Evolutionary conservation across 2,113 vertebrate species (phyloP).

Genomic region (Ornithorhynchus anatinus): DNA sequence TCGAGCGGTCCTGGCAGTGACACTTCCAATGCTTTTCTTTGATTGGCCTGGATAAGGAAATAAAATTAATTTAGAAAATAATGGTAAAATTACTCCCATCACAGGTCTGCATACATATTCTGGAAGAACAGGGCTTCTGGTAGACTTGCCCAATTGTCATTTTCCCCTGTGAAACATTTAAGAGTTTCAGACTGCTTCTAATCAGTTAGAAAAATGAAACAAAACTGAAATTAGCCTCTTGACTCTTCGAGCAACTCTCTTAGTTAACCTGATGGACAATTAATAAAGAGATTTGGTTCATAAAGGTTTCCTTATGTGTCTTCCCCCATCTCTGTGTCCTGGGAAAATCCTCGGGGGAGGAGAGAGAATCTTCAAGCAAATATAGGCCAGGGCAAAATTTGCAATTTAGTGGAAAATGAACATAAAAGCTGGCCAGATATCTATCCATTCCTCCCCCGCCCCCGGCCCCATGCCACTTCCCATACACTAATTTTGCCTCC

Average conservation of each 20-base stretch:
- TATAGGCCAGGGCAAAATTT: neutral
- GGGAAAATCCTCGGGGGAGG: neutral
- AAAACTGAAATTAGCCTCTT: neutral
- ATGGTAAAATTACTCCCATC: no score
- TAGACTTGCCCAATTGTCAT: neutral
- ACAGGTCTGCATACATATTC: conserved; percentile 9
- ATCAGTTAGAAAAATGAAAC: neutral
- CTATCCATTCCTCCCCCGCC: no score
- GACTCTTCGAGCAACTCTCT: neutral
- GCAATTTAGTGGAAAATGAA: neutral
- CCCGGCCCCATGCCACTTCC: neutral
- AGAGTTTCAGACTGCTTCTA: no score
- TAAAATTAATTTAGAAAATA: conserved; percentile 29
- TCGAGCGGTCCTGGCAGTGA: conserved; percentile 20
- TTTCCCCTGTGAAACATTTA: neutral
- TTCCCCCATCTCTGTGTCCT: neutral
- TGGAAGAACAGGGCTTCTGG: neutral
- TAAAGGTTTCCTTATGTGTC: neutral
- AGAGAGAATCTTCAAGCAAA: neutral
- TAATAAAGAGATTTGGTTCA: neutral
- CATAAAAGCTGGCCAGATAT: neutral
- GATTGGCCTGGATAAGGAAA: conserved; percentile 21
- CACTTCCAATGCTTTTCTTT: neutral
- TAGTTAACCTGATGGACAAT: neutral
- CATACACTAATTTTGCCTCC: neutral